Base-by-base conservation (phyloP, 1,140 invertebrate genomes). In the Pogonomyrmex californicus region DNA sequence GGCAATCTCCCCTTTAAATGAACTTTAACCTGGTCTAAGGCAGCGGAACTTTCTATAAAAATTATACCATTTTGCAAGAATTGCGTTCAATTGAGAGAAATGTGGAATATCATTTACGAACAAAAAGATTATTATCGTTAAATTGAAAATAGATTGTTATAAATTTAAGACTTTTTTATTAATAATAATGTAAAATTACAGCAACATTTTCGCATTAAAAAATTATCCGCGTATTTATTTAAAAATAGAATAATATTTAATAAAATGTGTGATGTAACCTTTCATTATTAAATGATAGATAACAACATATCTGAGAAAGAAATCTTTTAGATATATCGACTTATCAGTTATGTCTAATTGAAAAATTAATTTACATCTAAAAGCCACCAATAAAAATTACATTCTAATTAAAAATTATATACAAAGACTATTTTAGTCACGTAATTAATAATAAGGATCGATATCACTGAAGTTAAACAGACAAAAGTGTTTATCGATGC, bases 1-100 rank as follows among this genome's bases (percentile, higher is more conserved):
- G 41, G 36, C 33, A 54, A 23, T 85, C 36, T 87, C 76, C 81
- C 81, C 86, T 85, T 90, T 90, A 90, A 90, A 87, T 76, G 86
- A 90, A 90, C 68, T 56, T 85, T 86, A 51, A 77, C 56, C 38
- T 49, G 41, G 1, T 33, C 51, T 49, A 75, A 83, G 79, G 4
- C 71, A 47, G 30, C 2, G 54, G 41, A 47, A 60, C 10, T 63
- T 23, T 54, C 44, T 54, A 33, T 23, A 38, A 71, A 38, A 71
- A 60, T 58, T 47, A 38, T 56, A n/a, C n/a, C 63, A 41, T 62
- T 58, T 30, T 58, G 41, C 58, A 10, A 36, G 17, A 14, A 65
- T 65, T 12, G 36, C 23, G 10, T 56, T 68, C 33, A n/a, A 63
- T 65, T 5, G 17, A n/a, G 41, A 7, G 17, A 58, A 58, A 23